Conservation (phyloP, 2,113 vertebrate genomes). For the Antechinus flavipes region DNA sequence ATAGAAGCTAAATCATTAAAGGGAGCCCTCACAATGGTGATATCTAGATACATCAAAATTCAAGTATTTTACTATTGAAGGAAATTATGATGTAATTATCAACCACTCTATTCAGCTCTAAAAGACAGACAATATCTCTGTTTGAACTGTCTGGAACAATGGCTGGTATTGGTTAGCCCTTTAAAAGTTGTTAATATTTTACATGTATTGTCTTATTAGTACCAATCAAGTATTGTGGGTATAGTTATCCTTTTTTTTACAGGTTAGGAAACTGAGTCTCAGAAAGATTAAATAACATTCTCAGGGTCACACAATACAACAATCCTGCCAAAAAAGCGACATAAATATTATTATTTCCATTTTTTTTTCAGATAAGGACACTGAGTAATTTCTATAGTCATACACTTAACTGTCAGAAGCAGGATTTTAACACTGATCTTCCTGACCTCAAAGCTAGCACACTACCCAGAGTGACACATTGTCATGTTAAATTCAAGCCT, state of each 20-base stretch:
- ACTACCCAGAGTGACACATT: background rate
- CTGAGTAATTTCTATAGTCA: background rate
- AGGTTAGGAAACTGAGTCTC: background rate
- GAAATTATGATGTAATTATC: background rate
- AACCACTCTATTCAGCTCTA: background rate
- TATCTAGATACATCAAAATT: background rate
- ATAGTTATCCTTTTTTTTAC: background rate
- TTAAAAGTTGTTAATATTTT: background rate
- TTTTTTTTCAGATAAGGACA: background rate
- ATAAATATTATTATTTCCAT: background rate
- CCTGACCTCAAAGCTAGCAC: background rate
- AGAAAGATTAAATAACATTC: background rate
- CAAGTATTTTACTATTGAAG: background rate
- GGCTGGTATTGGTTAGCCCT: background rate
- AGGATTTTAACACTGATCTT: background rate
- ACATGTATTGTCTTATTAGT: background rate
- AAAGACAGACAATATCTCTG: background rate
- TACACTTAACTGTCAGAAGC: background rate
- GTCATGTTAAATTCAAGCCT: background rate
- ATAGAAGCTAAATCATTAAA: background rate
- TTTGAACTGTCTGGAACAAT: background rate
- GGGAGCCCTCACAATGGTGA: too few relatives aligned
- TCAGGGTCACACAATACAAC: background rate
- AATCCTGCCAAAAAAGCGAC: background rate
- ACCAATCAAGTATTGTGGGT: background rate